Evolutionary conservation across 2,888 invertebrate genomes (phyloP).

Genomic region (Stenotaenia linearis): DNA sequence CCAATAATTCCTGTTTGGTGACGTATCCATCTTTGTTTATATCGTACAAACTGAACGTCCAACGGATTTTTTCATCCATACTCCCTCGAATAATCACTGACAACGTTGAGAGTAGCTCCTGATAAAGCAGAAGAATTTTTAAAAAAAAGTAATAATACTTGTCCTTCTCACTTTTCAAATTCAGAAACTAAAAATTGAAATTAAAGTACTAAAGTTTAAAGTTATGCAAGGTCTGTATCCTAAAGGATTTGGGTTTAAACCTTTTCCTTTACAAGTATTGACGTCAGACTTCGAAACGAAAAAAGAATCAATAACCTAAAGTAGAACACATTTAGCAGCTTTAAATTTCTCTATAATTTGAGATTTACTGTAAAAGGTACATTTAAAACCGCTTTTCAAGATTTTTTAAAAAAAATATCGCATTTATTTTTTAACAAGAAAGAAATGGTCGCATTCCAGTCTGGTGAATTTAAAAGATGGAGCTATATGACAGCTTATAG

Average conservation of each 20-base stretch:
- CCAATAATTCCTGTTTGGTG: slow-evolving; percentile 79
- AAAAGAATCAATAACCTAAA: slow-evolving; percentile 11
- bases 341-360: background rate
- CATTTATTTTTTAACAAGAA: background rate
- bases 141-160: no score
- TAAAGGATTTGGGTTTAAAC: background rate
- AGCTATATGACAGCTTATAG: background rate
- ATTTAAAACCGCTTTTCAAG: no score
- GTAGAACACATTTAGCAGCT: background rate
- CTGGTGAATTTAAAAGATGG: background rate
- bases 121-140: no score
- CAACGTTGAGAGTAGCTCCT: slow-evolving; percentile 90
- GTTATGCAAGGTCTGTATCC: background rate
- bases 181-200: no score
- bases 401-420: no score
- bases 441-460: background rate
- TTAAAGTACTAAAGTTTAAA: background rate
- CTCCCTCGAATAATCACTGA: slow-evolving; percentile 88
- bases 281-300: background rate
- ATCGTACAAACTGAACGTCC: slow-evolving; percentile 97
- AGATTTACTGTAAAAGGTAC: no score
- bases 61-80: slow-evolving; percentile 86
- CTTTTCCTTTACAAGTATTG: background rate
- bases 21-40: slow-evolving; percentile 94
- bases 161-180: no score